Conservation (phyloP, 2,113 vertebrate genomes). For the Leptodactylus fuscus region DNA sequence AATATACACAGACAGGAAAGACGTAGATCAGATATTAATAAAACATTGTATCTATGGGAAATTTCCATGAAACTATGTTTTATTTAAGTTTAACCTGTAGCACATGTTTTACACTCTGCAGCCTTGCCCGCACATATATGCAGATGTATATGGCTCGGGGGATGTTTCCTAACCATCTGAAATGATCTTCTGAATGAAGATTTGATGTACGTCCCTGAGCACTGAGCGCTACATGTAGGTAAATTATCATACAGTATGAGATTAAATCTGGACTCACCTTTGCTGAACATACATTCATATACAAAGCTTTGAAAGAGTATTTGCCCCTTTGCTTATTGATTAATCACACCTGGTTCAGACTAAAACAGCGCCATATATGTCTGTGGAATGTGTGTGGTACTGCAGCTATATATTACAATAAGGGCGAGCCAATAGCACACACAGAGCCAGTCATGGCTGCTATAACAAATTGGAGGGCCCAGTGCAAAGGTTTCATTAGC, state of each 20-base stretch:
- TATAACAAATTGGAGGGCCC: too few relatives aligned
- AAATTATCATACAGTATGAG: background rate
- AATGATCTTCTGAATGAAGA: too few relatives aligned
- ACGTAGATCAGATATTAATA: slow-evolving; percentile 11
- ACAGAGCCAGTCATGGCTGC: too few relatives aligned
- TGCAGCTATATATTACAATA: too few relatives aligned
- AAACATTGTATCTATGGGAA: slow-evolving; percentile 16
- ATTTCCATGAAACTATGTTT: slow-evolving; percentile 22
- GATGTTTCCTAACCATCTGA: background rate
- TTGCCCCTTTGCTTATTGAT: too few relatives aligned
- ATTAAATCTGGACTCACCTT: background rate
- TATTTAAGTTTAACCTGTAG: background rate
- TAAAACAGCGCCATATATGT: too few relatives aligned
- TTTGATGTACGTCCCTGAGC: background rate
- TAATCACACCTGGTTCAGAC: too few relatives aligned
- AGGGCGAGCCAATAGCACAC: too few relatives aligned
- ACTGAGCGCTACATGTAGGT: background rate
- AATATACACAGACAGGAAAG: background rate
- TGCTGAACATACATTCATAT: background rate
- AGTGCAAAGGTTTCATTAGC: too few relatives aligned
- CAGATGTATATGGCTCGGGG: background rate
- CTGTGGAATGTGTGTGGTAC: too few relatives aligned
- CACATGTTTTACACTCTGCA: slow-evolving; percentile 1
- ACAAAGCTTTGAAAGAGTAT: too few relatives aligned
- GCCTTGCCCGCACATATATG: background rate